Base-by-base conservation (phyloP, 2,113 vertebrate genomes). In the Lutjanus erythropterus region DNA sequence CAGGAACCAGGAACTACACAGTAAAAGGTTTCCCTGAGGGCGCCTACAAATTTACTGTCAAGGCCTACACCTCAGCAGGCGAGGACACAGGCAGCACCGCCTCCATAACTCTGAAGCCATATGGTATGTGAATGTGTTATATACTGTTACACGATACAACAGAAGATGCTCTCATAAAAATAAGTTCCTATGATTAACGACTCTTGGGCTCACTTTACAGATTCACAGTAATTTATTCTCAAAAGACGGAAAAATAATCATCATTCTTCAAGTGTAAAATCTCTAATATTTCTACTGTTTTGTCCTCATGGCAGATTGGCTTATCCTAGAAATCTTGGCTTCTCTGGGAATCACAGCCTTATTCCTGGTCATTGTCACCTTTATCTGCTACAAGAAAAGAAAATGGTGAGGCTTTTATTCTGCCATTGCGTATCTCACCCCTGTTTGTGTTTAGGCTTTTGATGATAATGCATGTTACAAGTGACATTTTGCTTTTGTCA, bases 371-470 rank as follows among this genome's bases (percentile, higher is more conserved):
- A 50, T 94, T 64, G 83, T 93, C 83, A 90, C 90, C 16, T 80
- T 89, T 8, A 29, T 94, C 81, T 95, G 95, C 89, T 96, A 94
- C 85, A 95, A 90, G 88, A 95, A 95, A 77, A 90, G 95, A 72
- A 88, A 93, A 75, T 96, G 95, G 95, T 96, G 81, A 82, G 91
- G 31, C 25, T 42, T 16, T 33, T 46, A 37, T 29, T 9, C 18
- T 62, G 2, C 11, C 19, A 0, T 31, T 1, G 15, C 29, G 15
- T 61, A 1, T 71, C 11, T 66, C 33, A n/a, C n/a, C 23, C 3
- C 3, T 64, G 6, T 46, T 58, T 84, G 2, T 33, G 33, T 59
- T 11, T 2, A 12, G 19, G 1, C 2, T 62, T 52, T 62, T 68
- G 3, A 42, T 61, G 14, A 71, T 39, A 12, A 35, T 77, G 19